Conservation (phyloP, 2,888 invertebrate genomes). For the Pyrocoelia pectoralis region DNA sequence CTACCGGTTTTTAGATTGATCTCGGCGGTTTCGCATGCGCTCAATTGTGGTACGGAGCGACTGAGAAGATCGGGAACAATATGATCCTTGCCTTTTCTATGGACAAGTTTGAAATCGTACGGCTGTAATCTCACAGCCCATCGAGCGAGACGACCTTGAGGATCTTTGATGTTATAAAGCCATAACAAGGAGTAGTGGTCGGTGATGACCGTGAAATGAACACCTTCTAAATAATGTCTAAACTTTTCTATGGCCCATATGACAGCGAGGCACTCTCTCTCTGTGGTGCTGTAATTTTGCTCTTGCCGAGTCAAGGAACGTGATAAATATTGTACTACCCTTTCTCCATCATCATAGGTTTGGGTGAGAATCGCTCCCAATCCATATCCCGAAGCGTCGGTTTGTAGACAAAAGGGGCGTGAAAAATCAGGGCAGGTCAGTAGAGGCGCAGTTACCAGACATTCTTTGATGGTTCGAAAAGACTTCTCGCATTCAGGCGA, state of each 20-base stretch:
- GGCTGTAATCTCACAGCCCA: slow-evolving; percentile 37
- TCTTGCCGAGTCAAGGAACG: slow-evolving; percentile 41
- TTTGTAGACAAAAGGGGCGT: slow-evolving; percentile 37
- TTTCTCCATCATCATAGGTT: slow-evolving; percentile 35
- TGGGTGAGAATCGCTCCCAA: slow-evolving; percentile 40
- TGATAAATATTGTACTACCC: slow-evolving; percentile 43
- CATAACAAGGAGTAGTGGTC: slow-evolving; percentile 28
- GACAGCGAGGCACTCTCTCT: slow-evolving; percentile 42
- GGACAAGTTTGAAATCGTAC: slow-evolving; percentile 25
- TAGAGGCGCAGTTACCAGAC: slow-evolving; percentile 37
- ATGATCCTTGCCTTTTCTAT: slow-evolving; percentile 2
- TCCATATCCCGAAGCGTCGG: slow-evolving; percentile 38
- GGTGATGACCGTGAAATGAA: slow-evolving; percentile 12
- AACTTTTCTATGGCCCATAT: slow-evolving; percentile 32
- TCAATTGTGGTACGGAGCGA: background rate
- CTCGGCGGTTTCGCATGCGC: background rate
- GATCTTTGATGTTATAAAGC: slow-evolving; percentile 14
- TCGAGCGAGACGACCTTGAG: slow-evolving; percentile 9
- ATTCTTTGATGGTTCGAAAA: slow-evolving; percentile 29
- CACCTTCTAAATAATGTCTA: slow-evolving; percentile 22
- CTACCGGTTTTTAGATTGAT: background rate
- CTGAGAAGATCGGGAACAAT: background rate
- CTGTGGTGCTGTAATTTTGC: slow-evolving; percentile 41
- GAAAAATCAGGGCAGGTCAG: slow-evolving; percentile 40
- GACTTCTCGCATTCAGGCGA: background rate